These are phyloP conservation scores for Hirtodrosophila duncani DNA, from an alignment of 2,888 invertebrate genomes.

Conservation along the genomic window DNA sequence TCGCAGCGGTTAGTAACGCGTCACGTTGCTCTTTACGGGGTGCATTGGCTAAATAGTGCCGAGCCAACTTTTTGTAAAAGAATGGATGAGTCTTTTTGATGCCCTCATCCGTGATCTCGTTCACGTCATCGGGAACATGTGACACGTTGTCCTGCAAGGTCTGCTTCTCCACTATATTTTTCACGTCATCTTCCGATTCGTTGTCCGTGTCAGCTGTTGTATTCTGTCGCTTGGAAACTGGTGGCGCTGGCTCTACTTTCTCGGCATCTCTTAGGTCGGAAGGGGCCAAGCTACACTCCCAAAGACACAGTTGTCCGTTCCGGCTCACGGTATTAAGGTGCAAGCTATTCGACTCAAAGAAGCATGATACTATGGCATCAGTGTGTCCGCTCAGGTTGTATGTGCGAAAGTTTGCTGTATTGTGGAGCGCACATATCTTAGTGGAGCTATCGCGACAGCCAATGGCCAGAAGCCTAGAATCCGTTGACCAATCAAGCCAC, in stretches of 20 bases:
- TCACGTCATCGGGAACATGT: conserved; percentile 77
- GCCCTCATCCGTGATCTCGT: conserved; percentile 75
- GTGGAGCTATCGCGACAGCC: conserved; percentile 95
- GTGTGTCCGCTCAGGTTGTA: conserved; percentile 90
- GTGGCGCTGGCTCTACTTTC: conserved; percentile 8
- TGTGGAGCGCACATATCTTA: conserved; percentile 88
- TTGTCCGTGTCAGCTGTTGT: conserved; percentile 81
- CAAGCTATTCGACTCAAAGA: conserved; percentile 91
- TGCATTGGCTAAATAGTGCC: conserved; percentile 87
- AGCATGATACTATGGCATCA: conserved; percentile 89
- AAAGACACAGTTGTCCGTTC: conserved; percentile 87
- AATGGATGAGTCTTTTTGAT: conserved; percentile 78
- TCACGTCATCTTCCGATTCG: conserved; percentile 85
- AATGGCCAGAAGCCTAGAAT: conserved; percentile 92
- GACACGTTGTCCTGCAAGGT: conserved; percentile 8
- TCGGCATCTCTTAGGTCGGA: conserved; percentile 80
- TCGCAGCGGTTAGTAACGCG: conserved; percentile 86
- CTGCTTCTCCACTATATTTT: conserved; percentile 54
- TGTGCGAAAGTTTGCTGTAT: conserved; percentile 86
- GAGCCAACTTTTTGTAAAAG: conserved; percentile 84
- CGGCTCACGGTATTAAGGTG: conserved; percentile 90
- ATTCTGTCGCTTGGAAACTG: conserved; percentile 24
- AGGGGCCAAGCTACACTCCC: conserved; percentile 89
- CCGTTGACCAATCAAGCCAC: conserved; percentile 94
- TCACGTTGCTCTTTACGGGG: conserved; percentile 82